Evolutionary conservation across 2,888 invertebrate genomes (phyloP), one percentile per base, ranked within the genome.

Genomic region (Steinernema hermaphroditum): DNA sequence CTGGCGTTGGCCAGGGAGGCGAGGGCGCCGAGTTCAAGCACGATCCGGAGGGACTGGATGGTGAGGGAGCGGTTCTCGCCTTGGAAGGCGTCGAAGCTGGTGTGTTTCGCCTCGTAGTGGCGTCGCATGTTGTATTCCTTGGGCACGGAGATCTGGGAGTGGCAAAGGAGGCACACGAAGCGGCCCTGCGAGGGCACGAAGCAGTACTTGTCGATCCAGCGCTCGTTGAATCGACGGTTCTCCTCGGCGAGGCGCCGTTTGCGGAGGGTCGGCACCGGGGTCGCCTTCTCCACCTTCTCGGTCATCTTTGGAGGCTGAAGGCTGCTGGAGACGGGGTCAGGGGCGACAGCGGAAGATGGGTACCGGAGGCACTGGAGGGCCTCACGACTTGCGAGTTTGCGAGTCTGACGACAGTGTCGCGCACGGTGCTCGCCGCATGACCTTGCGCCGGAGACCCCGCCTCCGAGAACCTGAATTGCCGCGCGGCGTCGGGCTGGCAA

Each of bases 121-220:
- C 54, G 54, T 2, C 54, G 54, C 54, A 54, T 54, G 54, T 54
- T 54, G 27, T 54, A 54, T 27, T 54, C 54, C 19, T 54, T 54
- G 54, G 54, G 54, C 27, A 54, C 54, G 54, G 54, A 54, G 54
- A 54, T 54, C 27, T 54, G 54, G 6, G 54, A 54, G 54, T 54
- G 54, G 54, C 54, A 54, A 2, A 54, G 54, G 27, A 54, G 54
- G 27, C 54, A 54, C 24, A 54, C 54, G 54, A 54, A 54, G 22
- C 54, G 54, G 54, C 54, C 54, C 54, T 54, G 54, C 24, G 54
- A 54, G 27, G 54, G 54, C 2, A 54, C 54, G 54, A 54, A 54
- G 54, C 54, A 54, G 54, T 54, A 54, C 54, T 54, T 54, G 54
- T 54, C 54, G 54, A 54, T 54, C 54, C 54, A 54, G 54, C 54